A percentile compares a stretch with the other conserved stretches of the same genome.
Conservation (phyloP, 2,888 invertebrate genomes). For the Oxytorus armatus region DNA sequence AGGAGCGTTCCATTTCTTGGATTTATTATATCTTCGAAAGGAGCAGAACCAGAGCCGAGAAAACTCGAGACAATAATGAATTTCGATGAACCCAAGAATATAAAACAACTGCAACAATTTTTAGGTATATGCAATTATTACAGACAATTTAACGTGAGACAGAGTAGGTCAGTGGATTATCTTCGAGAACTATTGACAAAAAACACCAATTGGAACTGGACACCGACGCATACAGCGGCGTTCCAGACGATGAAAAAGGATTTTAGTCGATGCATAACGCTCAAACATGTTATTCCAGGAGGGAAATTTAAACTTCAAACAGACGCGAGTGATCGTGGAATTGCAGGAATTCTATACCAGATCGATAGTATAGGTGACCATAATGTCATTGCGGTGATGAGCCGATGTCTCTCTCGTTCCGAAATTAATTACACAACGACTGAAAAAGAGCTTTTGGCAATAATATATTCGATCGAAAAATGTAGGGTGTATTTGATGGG, state of each 20-base stretch:
- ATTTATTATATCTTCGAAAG: not conserved
- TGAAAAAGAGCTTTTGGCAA: constrained; percentile 72
- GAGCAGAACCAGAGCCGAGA: not conserved
- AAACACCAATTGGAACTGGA: not conserved
- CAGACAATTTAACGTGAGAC: constrained; percentile 29
- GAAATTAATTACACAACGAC: constrained; percentile 71
- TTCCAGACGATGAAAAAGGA: not conserved
- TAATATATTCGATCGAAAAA: constrained; percentile 42
- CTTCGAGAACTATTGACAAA: constrained; percentile 58
- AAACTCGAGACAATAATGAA: constrained; percentile 32
- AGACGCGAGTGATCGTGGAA: constrained; percentile 58
- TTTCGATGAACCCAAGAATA: constrained; percentile 69
- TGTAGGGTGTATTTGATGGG: constrained; percentile 36
- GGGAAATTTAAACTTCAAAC: constrained; percentile 64
- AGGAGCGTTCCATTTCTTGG: not conserved
- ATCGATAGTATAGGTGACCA: constrained; percentile 34
- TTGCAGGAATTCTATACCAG: constrained; percentile 67
- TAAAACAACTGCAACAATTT: constrained; percentile 69
- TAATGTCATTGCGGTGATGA: constrained; percentile 68
- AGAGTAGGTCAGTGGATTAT: constrained; percentile 14
- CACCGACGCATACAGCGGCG: not conserved
- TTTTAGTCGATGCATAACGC: constrained; percentile 50
- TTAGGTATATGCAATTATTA: constrained; percentile 46
- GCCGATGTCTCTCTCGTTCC: constrained; percentile 63
- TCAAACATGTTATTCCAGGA: constrained; percentile 50